Evolutionary conservation across 2,113 vertebrate species (phyloP), one percentile per base, ranked within the genome.

Genomic region (Lota lota): DNA sequence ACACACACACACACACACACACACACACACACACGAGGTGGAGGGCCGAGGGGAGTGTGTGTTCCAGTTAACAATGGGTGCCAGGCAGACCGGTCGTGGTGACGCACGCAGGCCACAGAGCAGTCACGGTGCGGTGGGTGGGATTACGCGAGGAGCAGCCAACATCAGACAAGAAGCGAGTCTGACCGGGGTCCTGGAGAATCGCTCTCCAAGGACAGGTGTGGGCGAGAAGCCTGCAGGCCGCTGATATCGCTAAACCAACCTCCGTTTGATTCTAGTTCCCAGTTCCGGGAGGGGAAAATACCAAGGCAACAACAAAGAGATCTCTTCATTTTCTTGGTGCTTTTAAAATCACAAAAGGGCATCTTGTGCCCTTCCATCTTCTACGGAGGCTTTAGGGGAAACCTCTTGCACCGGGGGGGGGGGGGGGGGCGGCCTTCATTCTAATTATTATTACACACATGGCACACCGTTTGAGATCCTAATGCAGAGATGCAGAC

Each of bases 181-280:
- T 57, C 36, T 47, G 40, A 72, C 62, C 66, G 60, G 69, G 70
- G 50, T 69, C 81, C 70, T 78, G 69, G 67, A 11, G 40, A 73
- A 72, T 11, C 61, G 59, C 53, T 83, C 79, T 85, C 79, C 68
- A 59, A 68, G 68, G 83, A 79, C 20, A 4, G 1, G 50, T 4
- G 83, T 85, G 63, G 80, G 84, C 57, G 77, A 76, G 36, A 63
- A 66, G 65, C 65, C 76, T 85, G 83, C 81, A 81, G 81, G 79
- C 79, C 64, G 53, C 68, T 81, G 75, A 85, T 83, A 74, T 78
- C 63, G 79, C 70, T 75, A 69, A 74, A 61, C 70, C 53, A 77
- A 62, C 3, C 16, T 58, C 28, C 16, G 76, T 66, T 84, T 67
- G 68, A 1, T 76, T 77, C n/a, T 68, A 61, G 75, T 56, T n/a